Evolutionary conservation across 2,113 vertebrate genomes (phyloP).

Genomic region (Zapornia atra): DNA sequence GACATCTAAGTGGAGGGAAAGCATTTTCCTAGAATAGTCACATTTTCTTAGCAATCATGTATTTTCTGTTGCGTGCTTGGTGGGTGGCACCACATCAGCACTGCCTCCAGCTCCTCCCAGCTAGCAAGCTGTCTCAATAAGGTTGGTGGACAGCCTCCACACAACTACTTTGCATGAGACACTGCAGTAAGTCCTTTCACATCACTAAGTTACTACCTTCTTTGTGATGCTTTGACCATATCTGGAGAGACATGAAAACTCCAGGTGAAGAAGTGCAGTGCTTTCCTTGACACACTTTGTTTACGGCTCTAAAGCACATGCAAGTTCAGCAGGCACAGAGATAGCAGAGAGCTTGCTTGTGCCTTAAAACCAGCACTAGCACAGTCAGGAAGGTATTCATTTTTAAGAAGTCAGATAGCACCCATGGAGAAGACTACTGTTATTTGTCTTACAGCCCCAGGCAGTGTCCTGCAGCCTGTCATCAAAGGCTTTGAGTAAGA

Average conservation of each 20-base stretch:
- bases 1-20: not conserved
- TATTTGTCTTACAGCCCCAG: constrained; percentile 30
- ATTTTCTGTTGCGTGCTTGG: not conserved
- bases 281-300: not conserved
- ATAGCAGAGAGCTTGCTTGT: not conserved
- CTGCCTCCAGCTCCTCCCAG: not conserved
- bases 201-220: not conserved
- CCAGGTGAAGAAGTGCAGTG: not conserved
- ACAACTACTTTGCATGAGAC: not conserved
- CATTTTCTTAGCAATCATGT: not conserved
- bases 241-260: not conserved
- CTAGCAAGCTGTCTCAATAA: not conserved
- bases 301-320: not conserved
- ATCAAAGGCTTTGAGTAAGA: constrained; percentile 23
- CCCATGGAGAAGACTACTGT: constrained; percentile 50
- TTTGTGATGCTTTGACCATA: not conserved
- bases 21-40: not conserved
- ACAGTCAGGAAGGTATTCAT: not conserved
- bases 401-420: constrained; percentile 21
- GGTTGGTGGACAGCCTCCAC: not conserved
- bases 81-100: not conserved
- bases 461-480: constrained; percentile 36
- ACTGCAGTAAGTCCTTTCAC: not conserved
- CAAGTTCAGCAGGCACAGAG: not conserved
- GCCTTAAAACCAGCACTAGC: not conserved